phyloP scores from a whole-genome alignment of 1,140 invertebrate genomes.

The Drosophila persimilis region DNA sequence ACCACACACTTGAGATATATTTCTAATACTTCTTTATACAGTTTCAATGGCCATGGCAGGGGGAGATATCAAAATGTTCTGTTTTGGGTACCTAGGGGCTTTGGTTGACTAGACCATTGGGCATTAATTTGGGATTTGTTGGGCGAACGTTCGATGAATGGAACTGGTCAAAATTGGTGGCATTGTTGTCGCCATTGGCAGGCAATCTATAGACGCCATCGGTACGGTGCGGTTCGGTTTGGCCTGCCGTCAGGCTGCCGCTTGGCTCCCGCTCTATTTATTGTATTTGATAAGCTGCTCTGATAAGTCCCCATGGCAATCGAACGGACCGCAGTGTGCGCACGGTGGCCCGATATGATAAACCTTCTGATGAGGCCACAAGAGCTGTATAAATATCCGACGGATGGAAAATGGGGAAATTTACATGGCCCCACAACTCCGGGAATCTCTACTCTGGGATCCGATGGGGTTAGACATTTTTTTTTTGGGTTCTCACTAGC shows the following conservation, averaged over 20 bases:
- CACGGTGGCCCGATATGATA: slow-evolving; percentile 39
- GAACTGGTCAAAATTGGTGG: slow-evolving; percentile 69
- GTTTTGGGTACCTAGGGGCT: slow-evolving; percentile 17
- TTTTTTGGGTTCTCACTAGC: not conserved
- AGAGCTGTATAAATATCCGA: slow-evolving; percentile 38
- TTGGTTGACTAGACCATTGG: slow-evolving; percentile 74
- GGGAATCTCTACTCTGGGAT: slow-evolving; percentile 5
- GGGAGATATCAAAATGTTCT: slow-evolving; percentile 27
- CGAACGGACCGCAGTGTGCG: slow-evolving; percentile 7
- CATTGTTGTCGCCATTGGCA: slow-evolving; percentile 70
- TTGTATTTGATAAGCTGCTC: slow-evolving; percentile 59
- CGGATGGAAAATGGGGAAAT: slow-evolving; percentile 21
- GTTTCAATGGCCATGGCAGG: slow-evolving; percentile 37
- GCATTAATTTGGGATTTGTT: slow-evolving; percentile 76
- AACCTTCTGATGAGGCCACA: slow-evolving; percentile 35
- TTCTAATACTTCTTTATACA: slow-evolving; percentile 49
- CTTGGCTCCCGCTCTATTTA: slow-evolving; percentile 64
- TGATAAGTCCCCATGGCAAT: slow-evolving; percentile 49
- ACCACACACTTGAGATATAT: slow-evolving; percentile 47
- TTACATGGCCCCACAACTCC: slow-evolving; percentile 34
- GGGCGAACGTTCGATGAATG: slow-evolving; percentile 50
- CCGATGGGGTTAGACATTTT: slow-evolving; percentile 14
- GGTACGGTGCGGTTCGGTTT: slow-evolving; percentile 17
- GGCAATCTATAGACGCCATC: slow-evolving; percentile 80
- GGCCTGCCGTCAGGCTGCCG: slow-evolving; percentile 50